These are phyloP conservation scores for Cynocephalus volans DNA, from an alignment of 2,113 vertebrate genomes.

Conservation along the genomic window DNA sequence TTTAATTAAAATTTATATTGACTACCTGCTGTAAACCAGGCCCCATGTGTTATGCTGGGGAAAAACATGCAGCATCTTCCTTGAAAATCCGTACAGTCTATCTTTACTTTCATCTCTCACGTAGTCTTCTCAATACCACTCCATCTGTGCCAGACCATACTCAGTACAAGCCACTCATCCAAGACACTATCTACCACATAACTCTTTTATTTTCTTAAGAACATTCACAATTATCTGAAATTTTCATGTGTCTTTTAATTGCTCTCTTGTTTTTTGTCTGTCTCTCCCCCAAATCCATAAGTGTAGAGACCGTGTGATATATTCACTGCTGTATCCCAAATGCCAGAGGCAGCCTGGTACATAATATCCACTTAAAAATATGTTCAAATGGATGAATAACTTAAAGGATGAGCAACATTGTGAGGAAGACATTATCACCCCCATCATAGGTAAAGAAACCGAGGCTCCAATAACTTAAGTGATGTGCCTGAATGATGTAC, in stretches of 20 bases:
- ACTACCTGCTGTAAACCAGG: not conserved
- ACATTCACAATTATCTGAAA: not conserved
- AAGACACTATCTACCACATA: not conserved
- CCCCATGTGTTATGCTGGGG: no score
- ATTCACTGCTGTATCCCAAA: not conserved
- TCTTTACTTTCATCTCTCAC: not conserved
- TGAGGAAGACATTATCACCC: not conserved
- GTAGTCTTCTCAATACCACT: not conserved
- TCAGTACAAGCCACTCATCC: not conserved
- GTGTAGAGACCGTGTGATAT: not conserved
- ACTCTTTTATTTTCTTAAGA: slow-evolving; percentile 2
- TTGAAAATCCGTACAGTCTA: not conserved
- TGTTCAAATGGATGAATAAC: not conserved
- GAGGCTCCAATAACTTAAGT: not conserved
- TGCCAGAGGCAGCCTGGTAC: not conserved
- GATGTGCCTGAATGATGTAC: not conserved
- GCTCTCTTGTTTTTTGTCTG: not conserved
- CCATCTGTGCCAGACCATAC: not conserved
- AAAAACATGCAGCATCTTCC: not conserved
- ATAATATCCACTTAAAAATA: not conserved
- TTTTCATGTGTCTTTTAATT: not conserved
- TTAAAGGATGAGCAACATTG: not conserved
- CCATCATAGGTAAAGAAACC: not conserved
- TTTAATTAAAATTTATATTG: slow-evolving; percentile 3
- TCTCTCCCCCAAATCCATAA: not conserved